Percentiles rank a stretch among this genome's conserved stretches.
Conservation (phyloP, 2,797 vertebrate species). For the Coilia nasus region DNA sequence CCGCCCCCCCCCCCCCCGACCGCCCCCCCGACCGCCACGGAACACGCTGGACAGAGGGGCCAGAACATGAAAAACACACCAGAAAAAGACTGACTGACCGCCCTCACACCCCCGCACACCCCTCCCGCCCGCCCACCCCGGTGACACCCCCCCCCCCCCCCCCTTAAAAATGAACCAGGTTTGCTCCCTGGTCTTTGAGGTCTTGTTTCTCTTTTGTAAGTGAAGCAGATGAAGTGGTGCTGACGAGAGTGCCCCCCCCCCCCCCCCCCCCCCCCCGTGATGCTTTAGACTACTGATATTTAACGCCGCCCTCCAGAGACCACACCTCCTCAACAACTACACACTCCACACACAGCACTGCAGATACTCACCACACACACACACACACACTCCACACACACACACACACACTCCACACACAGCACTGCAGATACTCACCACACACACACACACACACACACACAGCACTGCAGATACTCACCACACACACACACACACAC, state of each 20-base stretch:
- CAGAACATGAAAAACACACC: background rate
- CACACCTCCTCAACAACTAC: too few relatives aligned
- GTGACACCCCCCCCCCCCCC: slow-evolving; percentile 59
- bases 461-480: slow-evolving; percentile 72
- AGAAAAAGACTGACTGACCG: slow-evolving; percentile 44
- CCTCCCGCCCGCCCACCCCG: background rate
- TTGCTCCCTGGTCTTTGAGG: background rate
- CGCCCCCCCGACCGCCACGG: background rate
- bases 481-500: slow-evolving; percentile 59
- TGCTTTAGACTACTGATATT: too few relatives aligned
- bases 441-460: slow-evolving; percentile 18
- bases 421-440: too few relatives aligned
- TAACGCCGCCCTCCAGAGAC: too few relatives aligned
- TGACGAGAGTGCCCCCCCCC: too few relatives aligned
- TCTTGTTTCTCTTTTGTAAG: slow-evolving; percentile 48
- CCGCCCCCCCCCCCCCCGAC: slow-evolving; percentile 7
- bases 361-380: too few relatives aligned
- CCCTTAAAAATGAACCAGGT: slow-evolving; percentile 63
- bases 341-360: too few relatives aligned
- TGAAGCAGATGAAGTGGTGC: slow-evolving; percentile 55
- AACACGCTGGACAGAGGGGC: slow-evolving; percentile 24
- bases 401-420: too few relatives aligned
- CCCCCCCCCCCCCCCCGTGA: too few relatives aligned
- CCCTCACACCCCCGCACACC: slow-evolving; percentile 53
- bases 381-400: too few relatives aligned